Conservation (phyloP, 2,113 vertebrate genomes). For the Alethe diademata region DNA sequence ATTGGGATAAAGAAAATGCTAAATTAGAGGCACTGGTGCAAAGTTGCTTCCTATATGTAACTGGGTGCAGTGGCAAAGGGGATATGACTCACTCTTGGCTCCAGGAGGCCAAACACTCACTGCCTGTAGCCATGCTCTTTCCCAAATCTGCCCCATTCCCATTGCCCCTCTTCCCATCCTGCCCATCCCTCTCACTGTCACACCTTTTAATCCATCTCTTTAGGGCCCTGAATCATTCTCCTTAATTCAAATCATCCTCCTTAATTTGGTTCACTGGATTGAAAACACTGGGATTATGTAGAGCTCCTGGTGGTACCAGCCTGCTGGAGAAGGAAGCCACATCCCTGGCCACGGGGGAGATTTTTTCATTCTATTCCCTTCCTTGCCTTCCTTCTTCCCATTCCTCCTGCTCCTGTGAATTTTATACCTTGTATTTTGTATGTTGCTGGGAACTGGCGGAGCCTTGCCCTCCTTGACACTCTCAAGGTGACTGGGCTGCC, state of each 20-base stretch:
- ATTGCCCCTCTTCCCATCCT: background rate
- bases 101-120: background rate
- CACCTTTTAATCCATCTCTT: background rate
- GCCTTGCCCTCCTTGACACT: background rate
- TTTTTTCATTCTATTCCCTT: background rate
- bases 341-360: background rate
- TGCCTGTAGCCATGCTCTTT: background rate
- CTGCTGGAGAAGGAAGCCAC: accelerated
- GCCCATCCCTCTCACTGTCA: background rate
- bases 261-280: accelerated
- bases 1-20: background rate
- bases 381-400: background rate
- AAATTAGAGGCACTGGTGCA: background rate
- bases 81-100: background rate
- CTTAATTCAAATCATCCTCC: accelerated
- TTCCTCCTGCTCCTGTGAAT: background rate
- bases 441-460: background rate
- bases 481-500: background rate
- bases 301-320: background rate
- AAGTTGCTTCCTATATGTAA: background rate
- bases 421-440: background rate
- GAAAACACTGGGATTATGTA: accelerated
- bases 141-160: background rate
- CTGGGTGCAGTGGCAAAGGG: background rate
- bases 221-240: background rate